phyloP scores from a whole-genome alignment of 2,888 invertebrate genomes.

The Morpho helenor region DNA sequence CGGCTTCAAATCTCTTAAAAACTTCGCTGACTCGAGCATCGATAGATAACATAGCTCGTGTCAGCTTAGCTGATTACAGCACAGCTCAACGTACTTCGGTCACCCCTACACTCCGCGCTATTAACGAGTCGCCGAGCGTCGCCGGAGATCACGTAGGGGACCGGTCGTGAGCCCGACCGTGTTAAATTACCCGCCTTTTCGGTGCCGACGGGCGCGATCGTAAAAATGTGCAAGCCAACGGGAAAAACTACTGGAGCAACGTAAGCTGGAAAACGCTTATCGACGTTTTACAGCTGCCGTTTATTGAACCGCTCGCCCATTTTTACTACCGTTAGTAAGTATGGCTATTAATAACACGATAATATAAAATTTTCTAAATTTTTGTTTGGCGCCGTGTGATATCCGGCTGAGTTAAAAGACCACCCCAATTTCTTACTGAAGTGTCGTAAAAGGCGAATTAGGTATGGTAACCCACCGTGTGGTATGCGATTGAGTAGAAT shows the following conservation, averaged over 20 bases:
- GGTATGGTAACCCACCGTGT: no score
- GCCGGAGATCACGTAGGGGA: conserved; percentile 67
- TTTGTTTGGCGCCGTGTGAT: no score
- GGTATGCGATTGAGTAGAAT: no score
- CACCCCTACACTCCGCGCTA: conserved; percentile 28
- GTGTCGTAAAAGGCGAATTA: no score
- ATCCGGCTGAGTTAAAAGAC: no score
- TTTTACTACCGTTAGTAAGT: conserved; percentile 14
- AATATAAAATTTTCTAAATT: no score
- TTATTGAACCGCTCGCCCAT: conserved; percentile 21
- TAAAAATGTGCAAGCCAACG: conserved; percentile 68
- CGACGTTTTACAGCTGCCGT: conserved; percentile 24
- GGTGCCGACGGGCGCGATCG: conserved; percentile 34
- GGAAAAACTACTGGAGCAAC: conserved; percentile 43
- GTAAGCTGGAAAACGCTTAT: conserved; percentile 23
- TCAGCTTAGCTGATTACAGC: no score
- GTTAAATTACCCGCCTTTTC: conserved; percentile 38
- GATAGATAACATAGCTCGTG: no score
- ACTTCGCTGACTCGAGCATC: no score
- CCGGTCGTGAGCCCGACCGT: conserved; percentile 49
- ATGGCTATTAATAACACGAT: not conserved
- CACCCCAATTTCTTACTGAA: no score
- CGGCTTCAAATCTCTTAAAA: no score
- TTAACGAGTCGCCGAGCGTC: conserved; percentile 57
- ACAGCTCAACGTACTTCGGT: not conserved